Conservation (phyloP, 2,888 invertebrate species). For the Agrochola lota region DNA sequence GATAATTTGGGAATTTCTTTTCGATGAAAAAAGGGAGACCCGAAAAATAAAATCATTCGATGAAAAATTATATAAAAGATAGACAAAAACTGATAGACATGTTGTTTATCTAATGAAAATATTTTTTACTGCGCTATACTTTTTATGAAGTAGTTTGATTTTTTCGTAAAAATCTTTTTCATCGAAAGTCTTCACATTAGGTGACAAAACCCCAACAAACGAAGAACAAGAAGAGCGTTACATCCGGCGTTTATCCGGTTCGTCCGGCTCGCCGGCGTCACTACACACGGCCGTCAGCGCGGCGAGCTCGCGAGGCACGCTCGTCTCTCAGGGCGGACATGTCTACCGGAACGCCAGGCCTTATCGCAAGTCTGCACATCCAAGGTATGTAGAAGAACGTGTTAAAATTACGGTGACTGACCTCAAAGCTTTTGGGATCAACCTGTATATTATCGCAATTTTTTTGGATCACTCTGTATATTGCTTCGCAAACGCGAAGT, state of each 20-base stretch:
- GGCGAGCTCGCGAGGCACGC: constrained; percentile 89
- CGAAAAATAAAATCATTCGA: background rate
- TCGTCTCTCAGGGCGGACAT: constrained; percentile 89
- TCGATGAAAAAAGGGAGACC: no score
- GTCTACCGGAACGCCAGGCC: constrained; percentile 89
- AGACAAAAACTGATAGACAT: no score
- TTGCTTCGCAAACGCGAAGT: constrained; percentile 80
- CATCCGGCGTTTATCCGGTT: constrained; percentile 62
- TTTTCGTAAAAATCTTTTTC: background rate
- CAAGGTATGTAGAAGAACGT: constrained; percentile 54
- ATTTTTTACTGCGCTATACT: no score
- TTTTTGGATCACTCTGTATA: no score
- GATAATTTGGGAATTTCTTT: no score
- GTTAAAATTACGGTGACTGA: no score
- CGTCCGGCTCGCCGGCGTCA: constrained; percentile 76
- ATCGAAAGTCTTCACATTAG: constrained; percentile 60
- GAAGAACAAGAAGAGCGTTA: constrained; percentile 66
- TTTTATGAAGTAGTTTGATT: background rate
- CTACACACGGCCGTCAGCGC: constrained; percentile 80
- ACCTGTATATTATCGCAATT: no score
- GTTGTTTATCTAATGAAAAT: no score
- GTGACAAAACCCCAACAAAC: constrained; percentile 84
- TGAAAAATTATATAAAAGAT: background rate
- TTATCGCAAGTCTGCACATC: constrained; percentile 74
- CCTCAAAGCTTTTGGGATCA: no score